A percentile compares a stretch with the other conserved stretches of the same genome.
Evolutionary conservation across 2,113 vertebrate genomes (phyloP).

Genomic region (Poeciliopsis turrubarensis): DNA sequence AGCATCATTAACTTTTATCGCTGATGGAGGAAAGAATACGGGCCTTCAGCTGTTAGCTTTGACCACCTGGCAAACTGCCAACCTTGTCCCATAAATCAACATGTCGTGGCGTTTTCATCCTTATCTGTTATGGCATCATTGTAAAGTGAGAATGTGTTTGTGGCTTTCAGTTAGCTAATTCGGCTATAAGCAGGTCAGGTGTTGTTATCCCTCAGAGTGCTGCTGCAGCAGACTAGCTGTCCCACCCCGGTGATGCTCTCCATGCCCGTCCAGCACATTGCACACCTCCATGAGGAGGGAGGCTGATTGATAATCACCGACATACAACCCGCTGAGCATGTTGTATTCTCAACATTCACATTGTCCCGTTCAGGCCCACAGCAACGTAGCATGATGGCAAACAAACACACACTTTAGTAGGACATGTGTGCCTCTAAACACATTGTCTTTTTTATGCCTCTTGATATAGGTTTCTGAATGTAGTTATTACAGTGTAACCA

Average conservation of each 20-base stretch:
- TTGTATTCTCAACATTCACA: constrained; percentile 3
- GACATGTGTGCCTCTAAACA: neutral
- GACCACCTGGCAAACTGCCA: constrained; percentile 64
- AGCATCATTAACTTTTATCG: constrained; percentile 60
- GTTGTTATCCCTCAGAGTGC: constrained; percentile 14
- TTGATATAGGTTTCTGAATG: neutral
- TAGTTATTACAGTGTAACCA: neutral
- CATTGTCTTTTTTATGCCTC: constrained; percentile 8
- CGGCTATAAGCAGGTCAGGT: constrained; percentile 37
- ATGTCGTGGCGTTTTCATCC: fast-evolving
- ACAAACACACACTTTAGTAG: neutral
- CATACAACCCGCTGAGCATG: neutral
- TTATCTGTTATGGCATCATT: neutral
- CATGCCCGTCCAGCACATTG: neutral
- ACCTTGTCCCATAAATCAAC: constrained; percentile 3
- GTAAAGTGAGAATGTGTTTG: neutral
- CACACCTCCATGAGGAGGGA: neutral
- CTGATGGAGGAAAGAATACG: constrained; percentile 45
- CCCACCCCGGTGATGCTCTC: constrained; percentile 18
- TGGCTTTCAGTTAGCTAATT: constrained; percentile 49
- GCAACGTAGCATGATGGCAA: constrained; percentile 20
- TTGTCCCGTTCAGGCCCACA: constrained; percentile 37
- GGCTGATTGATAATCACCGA: neutral
- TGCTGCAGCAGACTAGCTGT: constrained; percentile 41
- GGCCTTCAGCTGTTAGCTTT: constrained; percentile 70